Evolutionary conservation across 2,888 invertebrate genomes (phyloP), one percentile per base, ranked within the genome.

Genomic region (Embidobia sp.): DNA sequence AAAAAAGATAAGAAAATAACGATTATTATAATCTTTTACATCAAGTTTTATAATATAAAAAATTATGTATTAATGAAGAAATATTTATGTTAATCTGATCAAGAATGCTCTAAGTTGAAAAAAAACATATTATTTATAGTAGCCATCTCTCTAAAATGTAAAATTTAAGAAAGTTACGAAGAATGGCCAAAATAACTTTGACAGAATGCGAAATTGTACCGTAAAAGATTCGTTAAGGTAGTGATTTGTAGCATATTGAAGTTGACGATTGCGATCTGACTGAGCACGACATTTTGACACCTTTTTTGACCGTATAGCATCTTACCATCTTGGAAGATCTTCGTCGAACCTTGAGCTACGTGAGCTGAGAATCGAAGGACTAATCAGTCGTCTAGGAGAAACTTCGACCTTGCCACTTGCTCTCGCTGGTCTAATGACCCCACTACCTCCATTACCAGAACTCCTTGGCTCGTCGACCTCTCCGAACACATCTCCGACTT

Each of bases 401-500:
- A 83, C 82, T 64, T 81, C 83, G 37, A 80, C 83, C 42, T 72
- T 83, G 77, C 84, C 83, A 55, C 78, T 82, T 22, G 82, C 83
- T 46, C 81, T 83, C 44, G 82, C 82, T 53, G 82, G 82, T 48
- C 82, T 83, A 42, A 73, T 79, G 79, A 78, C 83, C 78, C 82
- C 82, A 57, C 80, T 82, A 59, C 83, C 83, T 63, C 81, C 81
- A 77, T 82, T 83, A 66, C 83, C 83, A 74, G 81, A 82, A 70
- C 80, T 82, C 51, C 82, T 81, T 59, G 81, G 81, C 78, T 84
- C 84, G 77, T 82, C 83, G 79, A 81, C 80, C 66, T 84, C 83
- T 79, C 84, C 83, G 70, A 83, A 83, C 77, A 79, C 81, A 73
- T 84, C 84, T 84, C 83, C 84, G 57, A 82, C 81, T 51, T 83